A percentile compares a stretch with the other conserved stretches of the same genome.
Conservation (phyloP, 2,888 invertebrate genomes). For the Microctonus aethiopoides region DNA sequence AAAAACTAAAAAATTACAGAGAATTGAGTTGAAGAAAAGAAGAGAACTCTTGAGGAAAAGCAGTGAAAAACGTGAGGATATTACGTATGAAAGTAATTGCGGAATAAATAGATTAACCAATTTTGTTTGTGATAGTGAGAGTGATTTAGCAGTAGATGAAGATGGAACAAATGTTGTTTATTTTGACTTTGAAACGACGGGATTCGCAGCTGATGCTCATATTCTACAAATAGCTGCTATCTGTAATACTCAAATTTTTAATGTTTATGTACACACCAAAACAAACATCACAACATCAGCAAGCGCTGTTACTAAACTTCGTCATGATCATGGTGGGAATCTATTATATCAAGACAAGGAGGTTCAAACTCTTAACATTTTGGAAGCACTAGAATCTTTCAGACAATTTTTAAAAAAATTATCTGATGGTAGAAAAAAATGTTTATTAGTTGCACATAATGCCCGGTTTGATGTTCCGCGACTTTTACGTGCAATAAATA, state of each 20-base stretch:
- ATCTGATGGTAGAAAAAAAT: slow-evolving; percentile 22
- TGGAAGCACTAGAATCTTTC: slow-evolving; percentile 22
- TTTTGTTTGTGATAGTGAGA: no score
- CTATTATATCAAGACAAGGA: slow-evolving; percentile 16
- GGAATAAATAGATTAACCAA: no score
- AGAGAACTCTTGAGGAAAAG: no score
- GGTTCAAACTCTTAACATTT: slow-evolving; percentile 17
- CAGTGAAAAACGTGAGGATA: no score
- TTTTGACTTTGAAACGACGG: slow-evolving; percentile 27
- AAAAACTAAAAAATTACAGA: no score
- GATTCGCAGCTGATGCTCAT: slow-evolving; percentile 21
- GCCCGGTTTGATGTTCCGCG: slow-evolving; percentile 22
- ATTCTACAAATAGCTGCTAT: slow-evolving; percentile 29
- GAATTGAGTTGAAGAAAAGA: no score
- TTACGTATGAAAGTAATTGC: no score
- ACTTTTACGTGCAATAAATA: slow-evolving; percentile 23
- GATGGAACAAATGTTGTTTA: slow-evolving; percentile 21
- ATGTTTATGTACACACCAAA: slow-evolving; percentile 14
- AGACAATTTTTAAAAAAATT: slow-evolving; percentile 21
- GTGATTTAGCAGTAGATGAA: neutral
- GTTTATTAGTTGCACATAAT: slow-evolving; percentile 29
- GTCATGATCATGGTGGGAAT: slow-evolving; percentile 11
- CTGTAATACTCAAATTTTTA: slow-evolving; percentile 16
- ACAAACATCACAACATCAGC: neutral
- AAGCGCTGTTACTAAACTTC: slow-evolving; percentile 1